Conservation (phyloP, 2,888 invertebrate genomes). For the Tryphoninae sp. region DNA sequence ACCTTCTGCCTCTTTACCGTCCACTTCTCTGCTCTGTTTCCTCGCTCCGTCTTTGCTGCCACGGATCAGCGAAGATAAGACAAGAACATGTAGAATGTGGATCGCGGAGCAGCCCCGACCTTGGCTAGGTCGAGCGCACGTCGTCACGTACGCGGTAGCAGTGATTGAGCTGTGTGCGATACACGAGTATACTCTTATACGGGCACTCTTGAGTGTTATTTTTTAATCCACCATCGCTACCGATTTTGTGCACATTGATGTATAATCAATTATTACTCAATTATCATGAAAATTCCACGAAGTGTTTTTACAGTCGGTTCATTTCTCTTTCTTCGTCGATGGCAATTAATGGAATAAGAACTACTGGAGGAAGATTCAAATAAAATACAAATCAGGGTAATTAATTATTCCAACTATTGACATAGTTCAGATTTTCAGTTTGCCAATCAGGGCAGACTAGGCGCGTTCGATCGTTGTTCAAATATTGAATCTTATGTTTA, state of each 20-base stretch:
- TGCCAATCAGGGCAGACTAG: no score
- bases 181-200: slow-evolving; percentile 29
- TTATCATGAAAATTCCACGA: slow-evolving; percentile 15
- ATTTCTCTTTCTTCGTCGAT: not conserved
- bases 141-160: slow-evolving; percentile 74
- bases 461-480: not conserved
- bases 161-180: slow-evolving; percentile 76
- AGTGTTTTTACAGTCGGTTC: not conserved
- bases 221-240: slow-evolving; percentile 28
- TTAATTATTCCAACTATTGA: no score
- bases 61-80: slow-evolving; percentile 69
- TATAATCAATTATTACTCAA: slow-evolving; percentile 39
- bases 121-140: slow-evolving; percentile 80
- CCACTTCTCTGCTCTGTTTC: slow-evolving; percentile 5
- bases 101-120: slow-evolving; percentile 72
- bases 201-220: slow-evolving; percentile 11
- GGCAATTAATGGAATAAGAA: not conserved
- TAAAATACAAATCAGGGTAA: no score
- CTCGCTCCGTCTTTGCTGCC: slow-evolving; percentile 11
- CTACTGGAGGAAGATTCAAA: no score
- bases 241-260: slow-evolving; percentile 25
- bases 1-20: slow-evolving; percentile 43
- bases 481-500: not conserved
- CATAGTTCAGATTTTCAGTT: no score
- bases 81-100: slow-evolving; percentile 80